Conservation (phyloP, 1,140 invertebrate species). For the Globodera ellingtonae region DNA sequence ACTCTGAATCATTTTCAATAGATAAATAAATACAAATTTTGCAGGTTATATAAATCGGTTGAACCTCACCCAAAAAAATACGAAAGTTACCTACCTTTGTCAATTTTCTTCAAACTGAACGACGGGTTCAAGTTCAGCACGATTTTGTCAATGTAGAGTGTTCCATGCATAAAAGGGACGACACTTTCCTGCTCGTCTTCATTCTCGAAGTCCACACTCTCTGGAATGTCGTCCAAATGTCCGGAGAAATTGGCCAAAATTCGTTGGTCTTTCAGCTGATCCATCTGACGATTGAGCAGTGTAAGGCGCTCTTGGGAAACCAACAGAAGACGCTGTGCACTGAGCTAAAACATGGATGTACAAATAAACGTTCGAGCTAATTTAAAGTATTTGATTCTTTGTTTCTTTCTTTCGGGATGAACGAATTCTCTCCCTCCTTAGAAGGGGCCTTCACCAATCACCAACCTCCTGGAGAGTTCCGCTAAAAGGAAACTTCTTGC, state of each 20-base stretch:
- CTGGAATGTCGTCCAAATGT: constrained; percentile 20
- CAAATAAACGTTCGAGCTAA: neutral
- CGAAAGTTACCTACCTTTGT: constrained; percentile 12
- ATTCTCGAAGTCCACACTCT: constrained; percentile 20
- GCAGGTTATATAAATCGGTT: too few species aligned
- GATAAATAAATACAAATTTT: too few species aligned
- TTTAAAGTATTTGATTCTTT: too few species aligned
- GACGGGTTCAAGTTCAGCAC: constrained; percentile 24
- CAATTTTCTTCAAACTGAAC: constrained; percentile 29
- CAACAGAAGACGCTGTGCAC: constrained; percentile 33
- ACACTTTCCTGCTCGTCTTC: constrained; percentile 5
- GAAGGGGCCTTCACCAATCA: neutral
- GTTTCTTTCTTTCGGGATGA: too few species aligned
- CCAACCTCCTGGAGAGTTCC: constrained; percentile 36
- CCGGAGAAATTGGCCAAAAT: constrained; percentile 23
- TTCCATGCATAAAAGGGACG: neutral
- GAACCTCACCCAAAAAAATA: neutral
- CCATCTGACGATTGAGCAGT: constrained; percentile 32
- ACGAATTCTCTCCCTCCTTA: too few species aligned
- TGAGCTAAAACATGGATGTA: constrained; percentile 33
- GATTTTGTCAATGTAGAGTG: neutral
- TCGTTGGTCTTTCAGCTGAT: constrained; percentile 29
- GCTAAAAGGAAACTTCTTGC: constrained; percentile 34
- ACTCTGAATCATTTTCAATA: constrained; percentile 3
- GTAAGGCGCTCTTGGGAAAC: constrained; percentile 31